Evolutionary conservation across 2,113 vertebrate species (phyloP), one percentile per base, ranked within the genome.

Genomic region (Sinocyclocheilus rhinocerous): DNA sequence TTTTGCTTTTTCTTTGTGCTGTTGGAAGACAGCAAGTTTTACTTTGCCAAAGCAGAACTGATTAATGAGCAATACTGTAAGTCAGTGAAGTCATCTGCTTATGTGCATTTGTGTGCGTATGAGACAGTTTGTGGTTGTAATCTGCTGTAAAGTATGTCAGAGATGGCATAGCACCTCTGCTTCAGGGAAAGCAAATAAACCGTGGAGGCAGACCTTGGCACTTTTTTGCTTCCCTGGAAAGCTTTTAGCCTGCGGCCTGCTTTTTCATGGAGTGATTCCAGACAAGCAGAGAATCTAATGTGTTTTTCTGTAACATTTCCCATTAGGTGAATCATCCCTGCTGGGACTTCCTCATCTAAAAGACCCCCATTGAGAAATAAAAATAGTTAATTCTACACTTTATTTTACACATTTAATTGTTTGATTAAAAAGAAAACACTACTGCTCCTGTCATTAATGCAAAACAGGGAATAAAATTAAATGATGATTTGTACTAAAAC

Each of bases 21-120:
- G 36, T 87, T 84, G 82, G 78, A 36, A 42, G 70, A 9, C 65
- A 26, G 36, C 3, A 16, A 70, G 22, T 57, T 61, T n/a, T 63
- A 57, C 20, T 18, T 33, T 81, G 83, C 26, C 85, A 69, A 67
- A 65, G 45, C 45, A 24, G 76, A 57, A 81, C 50, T 75, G 72
- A 88, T 65, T 67, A 59, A 69, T 48, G 42, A 36, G 39, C 24
- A 67, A 48, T 69, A 50, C 83, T 85, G 76, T 75, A 69, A 61
- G 88, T 76, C 80, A 90, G 83, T 84, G 81, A 89, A 87, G 73
- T 89, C 83, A 89, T 83, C 80, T n/a, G 73, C 10, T 18, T 29
- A 50, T 82, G 55, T 50, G 79, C 73, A 52, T 75, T 80, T 86
- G 52, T 76, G 72, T 76, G 72, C 24, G 59, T 15, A 24, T 67